phyloP scores from a whole-genome alignment of 2,888 invertebrate species.

The Siphlonurus alternatus region DNA sequence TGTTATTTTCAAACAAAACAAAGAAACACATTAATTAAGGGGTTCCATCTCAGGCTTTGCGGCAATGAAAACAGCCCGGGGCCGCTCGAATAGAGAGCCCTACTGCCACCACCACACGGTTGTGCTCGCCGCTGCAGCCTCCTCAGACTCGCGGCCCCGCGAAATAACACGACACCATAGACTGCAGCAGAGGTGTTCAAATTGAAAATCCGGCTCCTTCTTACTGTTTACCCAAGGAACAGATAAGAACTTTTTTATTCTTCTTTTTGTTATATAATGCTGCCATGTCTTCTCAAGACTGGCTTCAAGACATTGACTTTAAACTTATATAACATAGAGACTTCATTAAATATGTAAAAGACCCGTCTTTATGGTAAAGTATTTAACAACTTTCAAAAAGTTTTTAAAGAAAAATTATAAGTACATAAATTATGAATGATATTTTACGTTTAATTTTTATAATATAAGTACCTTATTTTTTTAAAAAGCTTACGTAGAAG shows the following conservation, averaged over 20 bases:
- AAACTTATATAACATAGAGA: too few species aligned
- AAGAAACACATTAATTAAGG: slow-evolving; percentile 30
- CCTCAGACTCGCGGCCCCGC: too few species aligned
- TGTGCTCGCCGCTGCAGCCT: too few species aligned
- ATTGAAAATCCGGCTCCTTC: background rate
- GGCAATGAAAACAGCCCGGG: slow-evolving; percentile 24
- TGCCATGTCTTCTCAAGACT: too few species aligned
- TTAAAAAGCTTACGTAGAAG: too few species aligned
- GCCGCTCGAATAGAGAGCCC: slow-evolving; percentile 1
- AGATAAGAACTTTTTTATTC: background rate
- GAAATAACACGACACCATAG: background rate
- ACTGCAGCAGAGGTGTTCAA: background rate
- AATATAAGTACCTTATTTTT: too few species aligned
- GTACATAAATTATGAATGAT: too few species aligned
- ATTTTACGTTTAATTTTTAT: too few species aligned
- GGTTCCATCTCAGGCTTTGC: slow-evolving; percentile 27
- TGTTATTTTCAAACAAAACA: slow-evolving; percentile 29
- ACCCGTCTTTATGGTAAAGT: background rate
- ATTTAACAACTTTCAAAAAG: background rate
- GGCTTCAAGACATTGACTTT: too few species aligned
- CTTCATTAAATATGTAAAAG: background rate
- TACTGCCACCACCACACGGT: too few species aligned
- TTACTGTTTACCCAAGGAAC: background rate
- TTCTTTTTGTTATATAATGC: too few species aligned
- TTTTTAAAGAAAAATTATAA: too few species aligned